Evolutionary conservation across 2,797 vertebrate species (phyloP).

Genomic region (Bryconaethiops microstoma): DNA sequence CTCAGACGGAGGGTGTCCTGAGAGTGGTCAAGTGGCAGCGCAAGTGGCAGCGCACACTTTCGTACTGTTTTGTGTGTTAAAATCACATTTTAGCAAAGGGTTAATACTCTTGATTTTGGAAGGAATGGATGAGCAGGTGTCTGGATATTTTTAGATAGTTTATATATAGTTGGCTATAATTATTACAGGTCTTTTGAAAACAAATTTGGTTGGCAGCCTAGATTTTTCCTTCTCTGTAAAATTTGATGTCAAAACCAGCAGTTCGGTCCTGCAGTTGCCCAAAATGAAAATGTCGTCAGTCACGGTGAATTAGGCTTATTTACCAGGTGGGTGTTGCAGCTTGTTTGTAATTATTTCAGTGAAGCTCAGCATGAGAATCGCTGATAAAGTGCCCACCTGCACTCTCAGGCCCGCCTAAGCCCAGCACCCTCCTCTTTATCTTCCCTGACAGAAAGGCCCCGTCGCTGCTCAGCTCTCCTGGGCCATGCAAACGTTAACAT

Average conservation of each 20-base stretch:
- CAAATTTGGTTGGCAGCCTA: neutral
- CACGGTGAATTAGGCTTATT: slow-evolving; percentile 62
- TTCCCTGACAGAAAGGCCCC: slow-evolving; percentile 41
- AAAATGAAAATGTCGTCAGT: slow-evolving; percentile 60
- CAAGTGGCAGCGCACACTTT: no score
- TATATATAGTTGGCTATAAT: neutral
- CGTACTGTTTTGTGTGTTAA: no score
- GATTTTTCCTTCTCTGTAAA: slow-evolving; percentile 9
- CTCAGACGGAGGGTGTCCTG: no score
- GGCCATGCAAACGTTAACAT: slow-evolving; percentile 13
- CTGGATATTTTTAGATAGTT: neutral
- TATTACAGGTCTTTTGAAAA: neutral
- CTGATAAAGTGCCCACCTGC: slow-evolving; percentile 57
- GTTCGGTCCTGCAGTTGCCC: slow-evolving; percentile 17
- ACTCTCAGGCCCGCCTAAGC: slow-evolving; percentile 50
- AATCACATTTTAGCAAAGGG: no score
- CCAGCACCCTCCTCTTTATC: slow-evolving; percentile 36
- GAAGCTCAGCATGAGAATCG: slow-evolving; percentile 62
- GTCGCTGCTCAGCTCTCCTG: slow-evolving; percentile 27
- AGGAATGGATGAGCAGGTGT: neutral
- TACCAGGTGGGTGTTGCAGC: slow-evolving; percentile 61
- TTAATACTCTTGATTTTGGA: neutral
- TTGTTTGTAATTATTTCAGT: slow-evolving; percentile 66
- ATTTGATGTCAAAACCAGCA: neutral
- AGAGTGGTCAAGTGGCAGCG: no score